Base-by-base conservation (phyloP, 2,113 vertebrate species). In the Aldabrachelys gigantea region DNA sequence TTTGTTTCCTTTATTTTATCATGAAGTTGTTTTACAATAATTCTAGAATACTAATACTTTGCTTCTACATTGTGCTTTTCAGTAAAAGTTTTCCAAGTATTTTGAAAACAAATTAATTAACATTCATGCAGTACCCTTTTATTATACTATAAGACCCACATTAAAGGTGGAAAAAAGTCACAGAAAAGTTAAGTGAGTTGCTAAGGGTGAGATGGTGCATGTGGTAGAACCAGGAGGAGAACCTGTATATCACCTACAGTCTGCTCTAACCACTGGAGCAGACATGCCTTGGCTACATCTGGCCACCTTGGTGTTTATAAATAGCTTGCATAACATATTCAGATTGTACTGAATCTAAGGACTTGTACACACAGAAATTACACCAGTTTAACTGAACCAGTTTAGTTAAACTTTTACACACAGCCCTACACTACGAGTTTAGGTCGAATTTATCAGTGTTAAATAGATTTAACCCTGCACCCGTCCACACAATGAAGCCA, bases 11-110 rank as follows among this genome's bases (percentile, higher is more conserved):
- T 69, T 5, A 38, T 80, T 52, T 8, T 86, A 76, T 79, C 53
- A 85, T 38, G 19, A 75, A 1, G 22, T 76, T 76, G 19, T 76
- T 76, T 76, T 41, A 38, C 17, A 38, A 44, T 76, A 49, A 0
- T 2, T n/a, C 62, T n/a, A 69, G 35, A 31, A 50, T 44, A 27
- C 25, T 6, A 72, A 35, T 3, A 76, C 10, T 25, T 62, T 81
- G 41, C 8, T 85, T 93, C 82, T 52, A 75, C 82, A 7, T n/a
- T 69, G 24, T 80, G 10, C 27, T 89, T 95, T 62, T 76, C 38
- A 76, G 38, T 22, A 38, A 76, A 10, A 25, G 38, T 10, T 76
- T 25, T 76, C n/a, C 38, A 44, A 76, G 41, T 38, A 8, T 59
- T 24, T 76, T 69, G 16, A 75, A 83, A 41, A 44, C 10, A 41